Percentiles rank a stretch among this genome's conserved stretches.
Conservation (phyloP, 1,140 invertebrate genomes). For the Drosophila micromelanica region DNA sequence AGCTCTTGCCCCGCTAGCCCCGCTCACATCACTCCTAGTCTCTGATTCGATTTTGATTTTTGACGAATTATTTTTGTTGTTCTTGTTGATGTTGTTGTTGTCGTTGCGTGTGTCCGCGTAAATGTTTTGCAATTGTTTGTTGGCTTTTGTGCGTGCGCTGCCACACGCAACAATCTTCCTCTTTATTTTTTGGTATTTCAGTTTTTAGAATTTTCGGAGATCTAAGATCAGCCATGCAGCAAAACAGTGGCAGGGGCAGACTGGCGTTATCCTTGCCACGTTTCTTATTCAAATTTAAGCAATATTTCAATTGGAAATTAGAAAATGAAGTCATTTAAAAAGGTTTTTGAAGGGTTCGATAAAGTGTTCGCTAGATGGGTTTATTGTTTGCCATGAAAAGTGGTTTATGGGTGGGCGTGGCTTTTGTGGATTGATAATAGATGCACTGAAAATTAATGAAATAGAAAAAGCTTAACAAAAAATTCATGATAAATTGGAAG, state of each 20-base stretch:
- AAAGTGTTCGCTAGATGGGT: constrained; percentile 28
- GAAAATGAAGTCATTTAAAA: constrained; percentile 78
- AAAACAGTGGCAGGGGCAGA: neutral
- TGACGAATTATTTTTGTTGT: constrained; percentile 68
- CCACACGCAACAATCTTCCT: constrained; percentile 57
- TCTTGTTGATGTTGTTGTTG: constrained; percentile 39
- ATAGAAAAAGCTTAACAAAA: neutral
- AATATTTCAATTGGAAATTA: constrained; percentile 76
- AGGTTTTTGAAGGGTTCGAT: constrained; percentile 49
- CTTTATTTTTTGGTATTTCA: constrained; percentile 20
- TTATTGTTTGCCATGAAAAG: constrained; percentile 41
- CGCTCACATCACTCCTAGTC: constrained; percentile 11
- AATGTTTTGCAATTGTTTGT: constrained; percentile 82
- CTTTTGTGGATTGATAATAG: constrained; percentile 34
- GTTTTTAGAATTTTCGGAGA: constrained; percentile 21
- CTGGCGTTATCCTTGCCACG: constrained; percentile 50
- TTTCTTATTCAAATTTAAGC: constrained; percentile 68
- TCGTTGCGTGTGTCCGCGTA: constrained; percentile 65
- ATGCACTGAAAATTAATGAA: neutral
- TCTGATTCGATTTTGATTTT: constrained; percentile 80
- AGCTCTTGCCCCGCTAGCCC: neutral
- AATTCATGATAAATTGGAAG: neutral
- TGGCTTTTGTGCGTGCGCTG: constrained; percentile 69
- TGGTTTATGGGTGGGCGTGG: constrained; percentile 45
- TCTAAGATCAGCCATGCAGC: constrained; percentile 37